Base-by-base conservation (phyloP, 2,888 invertebrate species). In the Luperina nickerlii region DNA sequence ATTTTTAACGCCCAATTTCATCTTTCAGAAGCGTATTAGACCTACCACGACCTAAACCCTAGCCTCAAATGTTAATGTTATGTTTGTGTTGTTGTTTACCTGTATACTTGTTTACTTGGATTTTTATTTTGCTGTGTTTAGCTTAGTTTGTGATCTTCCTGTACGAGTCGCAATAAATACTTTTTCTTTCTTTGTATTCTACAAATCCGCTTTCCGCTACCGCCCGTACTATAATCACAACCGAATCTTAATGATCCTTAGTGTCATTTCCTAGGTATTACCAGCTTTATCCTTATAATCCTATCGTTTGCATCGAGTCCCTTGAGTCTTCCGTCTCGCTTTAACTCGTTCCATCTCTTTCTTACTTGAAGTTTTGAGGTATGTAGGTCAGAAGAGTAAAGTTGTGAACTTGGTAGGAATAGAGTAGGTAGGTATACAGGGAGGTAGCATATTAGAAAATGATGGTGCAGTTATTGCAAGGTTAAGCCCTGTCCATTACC, bases 251-350 rank as follows among this genome's bases (percentile, higher is more conserved):
- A 85, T 38, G 57, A 74, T 69, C 18, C 57, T 18, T 71, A 51
- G 63, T 75, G 69, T 72, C 72, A 83, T 85, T 83, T 85, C 71
- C 68, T 75, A 80, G 81, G 72, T 48, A 57, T 45, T 80, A 71
- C 51, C 24, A 42, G 24, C 13, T 57, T 45, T n/a, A 82, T 80
- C 74, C 71, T 20, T n/a, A 13, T 80, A 83, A 83, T 75, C 85
- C 68, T 48, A 69, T 85, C 85, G 72, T 85, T 83, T 85, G 81
- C 85, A 85, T 69, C 20, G 67, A 72, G 60, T 71, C 72, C 38
- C 38, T 85, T 45, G 15, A 5, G 11, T 76, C 42, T 70, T n/a
- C 51, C 57, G 38, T 81, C 82, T 57, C n/a, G 2, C 5, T 68
- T 51, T 18, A 13, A 27, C 27, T 45, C n/a, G 7, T 57, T n/a